These are phyloP conservation scores for Metalampra italica DNA, from an alignment of 2,888 invertebrate species.

Conservation along the genomic window DNA sequence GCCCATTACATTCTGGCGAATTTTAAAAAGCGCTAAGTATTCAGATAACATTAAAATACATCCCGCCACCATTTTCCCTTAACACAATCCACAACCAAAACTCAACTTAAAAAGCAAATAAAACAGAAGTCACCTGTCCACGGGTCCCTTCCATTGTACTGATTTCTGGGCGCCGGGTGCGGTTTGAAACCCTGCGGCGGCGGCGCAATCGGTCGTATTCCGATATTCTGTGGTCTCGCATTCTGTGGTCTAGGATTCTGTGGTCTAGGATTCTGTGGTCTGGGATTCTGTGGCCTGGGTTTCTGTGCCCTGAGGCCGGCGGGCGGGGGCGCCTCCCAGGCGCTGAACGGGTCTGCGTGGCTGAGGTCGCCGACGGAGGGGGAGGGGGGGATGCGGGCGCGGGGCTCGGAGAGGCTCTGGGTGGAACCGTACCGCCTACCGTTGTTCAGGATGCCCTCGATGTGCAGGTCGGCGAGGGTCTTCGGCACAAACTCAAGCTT, in stretches of 20 bases:
- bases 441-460: slow-evolving; percentile 85
- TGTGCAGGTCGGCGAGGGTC: slow-evolving; percentile 91
- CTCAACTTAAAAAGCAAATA: slow-evolving; percentile 59
- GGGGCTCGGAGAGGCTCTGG: slow-evolving; percentile 62
- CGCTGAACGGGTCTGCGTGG: slow-evolving; percentile 54
- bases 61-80: slow-evolving; percentile 11
- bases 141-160: slow-evolving; percentile 75
- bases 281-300: slow-evolving; percentile 16
- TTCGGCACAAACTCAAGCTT: slow-evolving; percentile 95
- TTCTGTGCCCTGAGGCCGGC: slow-evolving; percentile 16
- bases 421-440: slow-evolving; percentile 80
- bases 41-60: too few species aligned
- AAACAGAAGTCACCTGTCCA: slow-evolving; percentile 80
- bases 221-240: slow-evolving; percentile 1
- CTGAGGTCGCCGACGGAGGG: slow-evolving; percentile 64
- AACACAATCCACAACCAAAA: slow-evolving; percentile 52
- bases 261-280: slow-evolving; percentile 2
- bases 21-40: too few species aligned
- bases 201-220: slow-evolving; percentile 25
- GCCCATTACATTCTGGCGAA: too few species aligned
- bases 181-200: slow-evolving; percentile 43
- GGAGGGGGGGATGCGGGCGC: slow-evolving; percentile 50
- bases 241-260: slow-evolving; percentile 12
- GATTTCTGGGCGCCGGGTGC: slow-evolving; percentile 61
- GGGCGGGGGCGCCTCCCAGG: slow-evolving; percentile 55